Conservation (phyloP, 2,797 vertebrate genomes). For the Prunella strophiata region DNA sequence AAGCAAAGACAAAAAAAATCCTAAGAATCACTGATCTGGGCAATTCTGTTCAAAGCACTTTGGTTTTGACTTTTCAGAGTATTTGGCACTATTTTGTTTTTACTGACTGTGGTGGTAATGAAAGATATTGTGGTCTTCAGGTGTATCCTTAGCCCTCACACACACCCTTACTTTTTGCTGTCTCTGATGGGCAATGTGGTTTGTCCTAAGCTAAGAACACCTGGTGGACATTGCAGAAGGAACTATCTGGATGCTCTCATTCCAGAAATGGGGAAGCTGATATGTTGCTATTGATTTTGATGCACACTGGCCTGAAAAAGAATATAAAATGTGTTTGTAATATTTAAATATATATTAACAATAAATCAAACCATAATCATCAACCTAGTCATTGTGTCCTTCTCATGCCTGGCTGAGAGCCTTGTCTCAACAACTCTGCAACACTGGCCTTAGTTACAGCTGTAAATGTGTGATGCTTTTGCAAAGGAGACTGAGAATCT, state of each 20-base stretch:
- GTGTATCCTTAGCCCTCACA: rapidly evolving
- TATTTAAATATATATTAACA: neutral
- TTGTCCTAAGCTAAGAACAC: neutral
- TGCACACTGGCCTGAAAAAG: neutral
- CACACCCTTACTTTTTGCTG: neutral
- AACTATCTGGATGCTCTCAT: neutral
- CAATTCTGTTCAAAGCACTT: neutral
- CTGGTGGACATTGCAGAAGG: neutral
- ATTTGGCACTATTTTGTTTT: neutral
- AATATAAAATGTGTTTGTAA: neutral
- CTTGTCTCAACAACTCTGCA: neutral
- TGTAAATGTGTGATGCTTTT: neutral
- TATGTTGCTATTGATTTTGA: neutral
- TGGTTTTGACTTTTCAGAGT: neutral
- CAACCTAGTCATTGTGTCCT: neutral
- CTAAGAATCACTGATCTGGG: neutral
- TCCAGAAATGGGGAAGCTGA: neutral
- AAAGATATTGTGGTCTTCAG: neutral
- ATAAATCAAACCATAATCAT: neutral
- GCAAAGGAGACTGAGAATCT: neutral
- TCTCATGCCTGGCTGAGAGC: neutral
- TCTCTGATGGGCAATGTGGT: neutral
- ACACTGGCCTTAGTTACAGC: neutral
- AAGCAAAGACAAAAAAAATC: neutral
- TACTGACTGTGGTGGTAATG: neutral